These are phyloP conservation scores for Lithophane ornitopus DNA, from an alignment of 2,888 invertebrate genomes.

Conservation along the genomic window DNA sequence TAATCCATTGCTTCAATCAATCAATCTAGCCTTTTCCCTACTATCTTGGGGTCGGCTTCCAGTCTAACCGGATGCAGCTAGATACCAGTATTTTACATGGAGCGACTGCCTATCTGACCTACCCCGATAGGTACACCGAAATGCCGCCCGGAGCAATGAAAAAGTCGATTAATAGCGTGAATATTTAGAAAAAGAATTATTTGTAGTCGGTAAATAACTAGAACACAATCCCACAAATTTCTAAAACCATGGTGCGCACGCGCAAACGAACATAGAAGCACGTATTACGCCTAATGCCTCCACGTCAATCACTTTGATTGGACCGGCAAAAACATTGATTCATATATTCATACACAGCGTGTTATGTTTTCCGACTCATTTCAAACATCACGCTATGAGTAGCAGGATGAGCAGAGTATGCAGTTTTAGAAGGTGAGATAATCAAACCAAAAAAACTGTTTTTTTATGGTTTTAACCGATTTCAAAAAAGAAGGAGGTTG, in stretches of 20 bases:
- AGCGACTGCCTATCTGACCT: no score
- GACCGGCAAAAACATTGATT: slow-evolving; percentile 82
- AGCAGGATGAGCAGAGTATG: slow-evolving; percentile 5
- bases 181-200: neutral
- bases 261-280: slow-evolving; percentile 76
- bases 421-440: neutral
- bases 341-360: slow-evolving; percentile 66
- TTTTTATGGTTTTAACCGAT: no score
- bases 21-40: no score
- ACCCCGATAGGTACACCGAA: neutral
- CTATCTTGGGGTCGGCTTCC: no score
- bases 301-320: slow-evolving; percentile 86
- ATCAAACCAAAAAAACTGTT: neutral
- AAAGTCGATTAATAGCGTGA: neutral
- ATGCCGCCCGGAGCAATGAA: neutral
- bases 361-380: slow-evolving; percentile 61
- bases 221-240: slow-evolving; percentile 20
- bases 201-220: neutral
- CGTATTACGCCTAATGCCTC: slow-evolving; percentile 83
- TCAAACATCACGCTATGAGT: slow-evolving; percentile 41
- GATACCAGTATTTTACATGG: no score
- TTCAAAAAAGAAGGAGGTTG: no score
- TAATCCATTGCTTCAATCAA: no score
- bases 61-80: no score
- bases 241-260: slow-evolving; percentile 69